Conservation (phyloP, 2,888 invertebrate genomes). For the Odontocolon sp. region DNA sequence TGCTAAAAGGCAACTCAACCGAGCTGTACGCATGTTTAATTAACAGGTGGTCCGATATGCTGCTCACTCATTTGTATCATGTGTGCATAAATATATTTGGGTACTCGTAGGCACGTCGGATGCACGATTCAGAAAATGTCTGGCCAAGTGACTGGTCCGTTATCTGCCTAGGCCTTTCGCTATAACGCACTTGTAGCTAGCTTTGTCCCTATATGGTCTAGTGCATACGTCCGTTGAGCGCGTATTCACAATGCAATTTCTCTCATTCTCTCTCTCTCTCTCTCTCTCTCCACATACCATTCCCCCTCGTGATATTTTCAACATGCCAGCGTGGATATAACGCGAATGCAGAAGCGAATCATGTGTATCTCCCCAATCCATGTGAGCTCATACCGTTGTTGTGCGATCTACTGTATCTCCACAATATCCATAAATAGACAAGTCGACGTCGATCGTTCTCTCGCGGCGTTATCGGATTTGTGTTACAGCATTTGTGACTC, state of each 20-base stretch:
- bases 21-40: no score
- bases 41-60: no score
- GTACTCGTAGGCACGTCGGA: no score
- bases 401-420: slow-evolving; percentile 52
- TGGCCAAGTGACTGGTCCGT: neutral
- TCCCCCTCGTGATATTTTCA: slow-evolving; percentile 35
- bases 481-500: slow-evolving; percentile 56
- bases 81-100: no score
- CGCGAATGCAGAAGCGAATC: slow-evolving; percentile 10
- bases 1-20: no score
- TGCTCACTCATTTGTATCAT: no score
- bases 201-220: slow-evolving; percentile 33
- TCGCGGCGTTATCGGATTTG: slow-evolving; percentile 72
- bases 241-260: slow-evolving; percentile 24
- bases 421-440: slow-evolving; percentile 65
- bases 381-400: slow-evolving; percentile 15
- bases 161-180: slow-evolving; percentile 21
- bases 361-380: slow-evolving; percentile 10
- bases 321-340: slow-evolving; percentile 13
- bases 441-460: slow-evolving; percentile 65
- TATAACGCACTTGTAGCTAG: slow-evolving; percentile 45
- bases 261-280: slow-evolving; percentile 17
- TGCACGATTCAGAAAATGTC: neutral
- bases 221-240: slow-evolving; percentile 26
- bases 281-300: neutral